A percentile compares a stretch with the other conserved stretches of the same genome.
Evolutionary conservation across 2,888 invertebrate species (phyloP).

Genomic region (Odontocolon sp.): DNA sequence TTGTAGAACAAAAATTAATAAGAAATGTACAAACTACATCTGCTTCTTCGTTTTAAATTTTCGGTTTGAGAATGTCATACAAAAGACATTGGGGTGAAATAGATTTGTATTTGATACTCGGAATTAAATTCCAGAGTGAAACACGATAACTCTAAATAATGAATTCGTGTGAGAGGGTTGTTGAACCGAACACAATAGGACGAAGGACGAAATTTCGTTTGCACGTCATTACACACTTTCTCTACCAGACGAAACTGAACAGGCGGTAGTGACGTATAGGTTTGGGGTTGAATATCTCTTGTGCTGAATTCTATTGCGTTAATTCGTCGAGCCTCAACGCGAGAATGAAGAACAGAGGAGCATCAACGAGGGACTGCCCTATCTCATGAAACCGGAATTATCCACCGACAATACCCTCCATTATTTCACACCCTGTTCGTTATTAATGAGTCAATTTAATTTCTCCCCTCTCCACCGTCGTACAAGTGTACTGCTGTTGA

Average conservation of each 20-base stretch:
- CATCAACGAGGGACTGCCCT: too few relatives aligned
- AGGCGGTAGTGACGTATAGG: background rate
- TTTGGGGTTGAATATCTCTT: conserved; percentile 23
- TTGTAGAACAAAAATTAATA: too few relatives aligned
- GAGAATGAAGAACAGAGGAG: background rate
- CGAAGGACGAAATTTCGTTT: conserved; percentile 44
- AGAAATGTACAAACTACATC: too few relatives aligned
- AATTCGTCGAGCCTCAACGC: conserved; percentile 27
- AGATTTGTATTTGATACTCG: background rate
- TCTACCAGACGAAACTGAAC: conserved; percentile 16
- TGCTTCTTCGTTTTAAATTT: too few relatives aligned
- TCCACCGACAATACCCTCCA: background rate
- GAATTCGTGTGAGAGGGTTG: conserved; percentile 21
- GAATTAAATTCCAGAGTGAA: too few relatives aligned
- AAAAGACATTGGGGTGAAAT: too few relatives aligned
- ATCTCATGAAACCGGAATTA: background rate
- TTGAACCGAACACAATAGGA: conserved; percentile 16
- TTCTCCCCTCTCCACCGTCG: background rate
- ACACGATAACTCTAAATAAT: background rate
- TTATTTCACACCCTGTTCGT: background rate
- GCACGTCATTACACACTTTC: conserved; percentile 28
- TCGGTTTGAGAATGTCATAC: too few relatives aligned
- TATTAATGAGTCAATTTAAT: background rate
- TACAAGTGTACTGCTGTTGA: background rate
- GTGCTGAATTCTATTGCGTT: conserved; percentile 25